Evolutionary conservation across 2,888 invertebrate genomes (phyloP), one percentile per base, ranked within the genome.

Genomic region (Nasonovia ribisnigri): DNA sequence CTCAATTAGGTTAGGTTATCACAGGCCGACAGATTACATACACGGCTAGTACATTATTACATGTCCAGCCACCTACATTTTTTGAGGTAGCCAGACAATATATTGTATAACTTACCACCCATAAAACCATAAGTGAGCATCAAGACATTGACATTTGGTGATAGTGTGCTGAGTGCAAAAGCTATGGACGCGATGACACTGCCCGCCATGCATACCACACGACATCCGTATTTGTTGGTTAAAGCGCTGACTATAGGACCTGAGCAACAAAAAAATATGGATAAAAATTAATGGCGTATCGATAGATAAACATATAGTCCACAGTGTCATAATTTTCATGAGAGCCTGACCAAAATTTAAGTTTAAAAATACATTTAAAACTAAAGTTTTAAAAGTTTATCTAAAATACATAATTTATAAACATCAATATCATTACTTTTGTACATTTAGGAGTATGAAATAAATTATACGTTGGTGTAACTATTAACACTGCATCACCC

Each of bases 151-250:
- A 99, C 97, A 95, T 97, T 98, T 90, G 97, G 97, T 95, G 99
- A 98, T 96, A 98, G 97, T n/a, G 97, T 98, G 95, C 98, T 98
- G 94, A 98, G 96, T 90, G 98, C 97, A 96, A 99, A 99, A 42
- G 99, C 98, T 4, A 97, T 95, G 84, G 98, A 97, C 29, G 98
- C 98, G 67, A 99, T 97, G 86, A 99, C 95, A 95, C 98, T 98
- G 48, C 99, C 99, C 10, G 97, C 97, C 95, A 99, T 98, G 95
- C 99, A 99, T 24, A 99, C 99, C 11, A 97, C 97, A 57, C 99
- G 97, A 95, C 99, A 99, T 16, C 99, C 99, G 96, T 97, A 99
- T 96, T 98, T 98, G 96, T 99, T 99, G 95, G 99, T 98, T 95
- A 99, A 96, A 94, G 99, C 99, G 95, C 99, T 98, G 94, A 99